Percentiles rank a stretch among this genome's conserved stretches.
Evolutionary conservation across 2,113 vertebrate genomes (phyloP).

Genomic region (Hirundichthys speculiger): DNA sequence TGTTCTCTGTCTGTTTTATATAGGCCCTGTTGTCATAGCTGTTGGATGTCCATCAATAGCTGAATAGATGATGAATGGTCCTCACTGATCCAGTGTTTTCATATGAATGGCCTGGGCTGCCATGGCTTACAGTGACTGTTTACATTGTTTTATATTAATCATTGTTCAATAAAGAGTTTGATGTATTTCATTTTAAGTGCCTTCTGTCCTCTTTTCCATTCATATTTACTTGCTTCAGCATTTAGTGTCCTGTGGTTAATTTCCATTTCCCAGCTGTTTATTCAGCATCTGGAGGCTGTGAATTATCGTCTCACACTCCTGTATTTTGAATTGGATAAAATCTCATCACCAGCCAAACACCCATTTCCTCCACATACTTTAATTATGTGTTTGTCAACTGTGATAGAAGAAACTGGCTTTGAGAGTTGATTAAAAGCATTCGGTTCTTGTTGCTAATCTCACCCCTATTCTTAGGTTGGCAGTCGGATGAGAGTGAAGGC

Average conservation of each 20-base stretch:
- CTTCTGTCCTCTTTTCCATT: slow-evolving; percentile 25
- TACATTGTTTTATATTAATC: slow-evolving; percentile 25
- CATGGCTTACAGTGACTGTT: slow-evolving; percentile 37
- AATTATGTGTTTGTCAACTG: slow-evolving; percentile 62
- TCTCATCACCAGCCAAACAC: slow-evolving; percentile 57
- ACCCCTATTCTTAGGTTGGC: slow-evolving; percentile 57
- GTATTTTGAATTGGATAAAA: slow-evolving; percentile 67
- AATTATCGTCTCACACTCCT: slow-evolving; percentile 70
- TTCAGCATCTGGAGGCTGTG: slow-evolving; percentile 46
- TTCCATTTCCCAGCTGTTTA: slow-evolving; percentile 32
- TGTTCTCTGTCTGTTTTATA: neutral
- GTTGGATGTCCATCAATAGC: neutral
- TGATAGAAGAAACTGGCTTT: slow-evolving; percentile 39
- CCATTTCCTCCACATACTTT: slow-evolving; percentile 61
- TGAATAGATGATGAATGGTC: neutral
- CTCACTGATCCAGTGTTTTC: slow-evolving; percentile 1
- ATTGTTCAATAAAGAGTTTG: slow-evolving; percentile 39
- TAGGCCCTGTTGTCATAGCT: neutral
- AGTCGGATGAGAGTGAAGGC: slow-evolving; percentile 51
- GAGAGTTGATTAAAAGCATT: slow-evolving; percentile 71
- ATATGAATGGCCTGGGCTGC: neutral
- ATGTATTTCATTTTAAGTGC: slow-evolving; percentile 20
- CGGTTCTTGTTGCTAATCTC: slow-evolving; percentile 62
- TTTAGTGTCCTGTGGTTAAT: slow-evolving; percentile 11
- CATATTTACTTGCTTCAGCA: slow-evolving; percentile 16